These are phyloP conservation scores for Corythucha ciliata DNA, from an alignment of 2,888 invertebrate species.

Conservation along the genomic window DNA sequence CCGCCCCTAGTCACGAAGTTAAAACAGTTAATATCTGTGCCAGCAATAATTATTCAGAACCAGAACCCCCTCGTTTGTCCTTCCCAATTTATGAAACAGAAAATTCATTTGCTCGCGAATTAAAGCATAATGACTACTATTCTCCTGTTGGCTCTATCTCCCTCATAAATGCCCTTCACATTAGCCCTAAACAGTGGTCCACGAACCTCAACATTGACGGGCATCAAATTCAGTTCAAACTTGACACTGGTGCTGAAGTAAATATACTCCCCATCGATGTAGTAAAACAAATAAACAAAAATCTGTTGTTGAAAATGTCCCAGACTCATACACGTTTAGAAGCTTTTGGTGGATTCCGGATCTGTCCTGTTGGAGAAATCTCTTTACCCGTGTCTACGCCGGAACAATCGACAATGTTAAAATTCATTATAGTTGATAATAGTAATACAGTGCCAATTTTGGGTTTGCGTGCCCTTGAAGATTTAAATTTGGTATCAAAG, in stretches of 20 bases:
- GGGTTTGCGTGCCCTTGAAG: not conserved
- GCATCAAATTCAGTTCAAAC: slow-evolving; percentile 2
- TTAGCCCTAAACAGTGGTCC: too few relatives aligned
- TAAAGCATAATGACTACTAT: too few relatives aligned
- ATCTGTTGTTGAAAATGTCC: not conserved
- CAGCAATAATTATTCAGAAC: too few relatives aligned
- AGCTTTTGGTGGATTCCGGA: not conserved
- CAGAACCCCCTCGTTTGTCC: too few relatives aligned
- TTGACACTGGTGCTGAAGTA: slow-evolving; percentile 9
- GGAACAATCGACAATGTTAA: not conserved
- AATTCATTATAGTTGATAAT: slow-evolving; percentile 6
- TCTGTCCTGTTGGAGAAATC: not conserved
- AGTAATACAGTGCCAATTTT: slow-evolving; percentile 1
- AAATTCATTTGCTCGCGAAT: too few relatives aligned
- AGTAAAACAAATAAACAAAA: not conserved
- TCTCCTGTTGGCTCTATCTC: too few relatives aligned
- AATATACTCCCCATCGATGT: slow-evolving; percentile 2
- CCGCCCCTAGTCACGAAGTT: too few relatives aligned
- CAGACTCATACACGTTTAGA: not conserved
- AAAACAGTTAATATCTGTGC: too few relatives aligned
- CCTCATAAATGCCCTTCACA: too few relatives aligned
- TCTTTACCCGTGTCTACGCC: too few relatives aligned
- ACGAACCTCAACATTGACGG: too few relatives aligned
- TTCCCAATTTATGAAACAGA: too few relatives aligned
- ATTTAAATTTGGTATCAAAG: not conserved